Percentiles rank a stretch among this genome's conserved stretches.
Conservation (phyloP, 1,140 invertebrate genomes). For the Drosophila auraria region DNA sequence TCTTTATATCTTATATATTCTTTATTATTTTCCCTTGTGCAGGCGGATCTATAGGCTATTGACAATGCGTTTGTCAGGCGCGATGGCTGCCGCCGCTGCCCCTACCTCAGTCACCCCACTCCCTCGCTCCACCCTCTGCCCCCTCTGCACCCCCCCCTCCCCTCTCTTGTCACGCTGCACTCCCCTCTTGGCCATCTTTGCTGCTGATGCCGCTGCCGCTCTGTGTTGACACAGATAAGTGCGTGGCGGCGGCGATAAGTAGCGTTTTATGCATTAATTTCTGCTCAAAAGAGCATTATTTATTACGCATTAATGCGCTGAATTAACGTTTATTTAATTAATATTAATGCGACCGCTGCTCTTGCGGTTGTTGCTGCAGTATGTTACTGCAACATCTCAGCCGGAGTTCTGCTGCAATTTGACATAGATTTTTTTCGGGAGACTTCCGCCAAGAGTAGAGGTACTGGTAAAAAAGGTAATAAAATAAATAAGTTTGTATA, state of each 20-base stretch:
- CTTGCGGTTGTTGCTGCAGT: constrained; percentile 24
- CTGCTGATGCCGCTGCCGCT: constrained; percentile 8
- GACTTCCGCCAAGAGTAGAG: background rate
- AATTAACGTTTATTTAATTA: constrained; percentile 85
- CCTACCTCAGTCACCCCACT: background rate
- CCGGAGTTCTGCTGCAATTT: constrained; percentile 22
- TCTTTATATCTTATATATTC: no score
- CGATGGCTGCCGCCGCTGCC: constrained; percentile 21
- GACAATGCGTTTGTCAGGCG: constrained; percentile 77
- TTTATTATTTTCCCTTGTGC: constrained; percentile 10
- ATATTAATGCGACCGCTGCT: constrained; percentile 77
- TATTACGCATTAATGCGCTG: constrained; percentile 83
- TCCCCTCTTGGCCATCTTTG: constrained; percentile 28
- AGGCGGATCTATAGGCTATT: constrained; percentile 76
- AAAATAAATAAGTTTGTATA: background rate
- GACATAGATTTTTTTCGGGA: constrained; percentile 34
- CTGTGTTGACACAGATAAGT: constrained; percentile 84
- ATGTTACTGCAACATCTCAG: constrained; percentile 2
- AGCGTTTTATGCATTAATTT: constrained; percentile 84
- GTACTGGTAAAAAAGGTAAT: background rate
- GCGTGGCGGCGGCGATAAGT: constrained; percentile 77
- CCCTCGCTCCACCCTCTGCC: constrained; percentile 5
- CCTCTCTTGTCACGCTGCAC: background rate
- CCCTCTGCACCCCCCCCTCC: background rate
- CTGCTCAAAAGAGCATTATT: constrained; percentile 81